Base-by-base conservation (phyloP, 2,797 vertebrate genomes). In the Coregonus sp. region DNA sequence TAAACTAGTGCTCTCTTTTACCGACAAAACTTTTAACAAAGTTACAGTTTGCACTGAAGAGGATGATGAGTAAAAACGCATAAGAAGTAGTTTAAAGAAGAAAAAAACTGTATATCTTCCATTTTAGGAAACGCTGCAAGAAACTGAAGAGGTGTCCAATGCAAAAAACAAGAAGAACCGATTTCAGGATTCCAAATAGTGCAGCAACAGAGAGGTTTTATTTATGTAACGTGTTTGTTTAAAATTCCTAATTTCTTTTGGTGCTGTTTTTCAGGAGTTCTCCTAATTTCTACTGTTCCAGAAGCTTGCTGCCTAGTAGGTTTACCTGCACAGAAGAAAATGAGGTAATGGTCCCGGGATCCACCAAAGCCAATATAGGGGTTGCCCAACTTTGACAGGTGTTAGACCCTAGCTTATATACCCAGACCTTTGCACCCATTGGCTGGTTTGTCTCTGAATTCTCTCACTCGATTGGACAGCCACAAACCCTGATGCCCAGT, bases 311-410 rank as follows among this genome's bases (percentile, higher is more conserved):
- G 63, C 52, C 14, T 56, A 77, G 51, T 74, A 67, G 33, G 52
- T 81, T 92, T 94, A 95, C 95, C 95, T 95, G 93, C 79, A 91
- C 75, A 85, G 89, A 89, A 94, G 92, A 89, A 87, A 94, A 93
- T 90, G 89, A 85, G 78, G 91, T 92, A 95, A 95, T 91, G 88
- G 93, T 94, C 94, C 93, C 72, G 93, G 94, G 94, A 95, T 95
- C 84, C 91, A 93, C 93, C 92, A 89, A 94, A 86, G 89, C 86
- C 89, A 86, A 90, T 94, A 90, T 92, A 94, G 78, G 92, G 40
- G 94, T 94, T 91, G 94, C 95, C 95, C 95, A 92, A 91, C 89
- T 91, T 84, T 88, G 78, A 80, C 85, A 89, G 84, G 85, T 87
- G 88, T 86, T 73, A 84, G 81, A 83, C 89, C 80, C 80, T 75